Evolutionary conservation across 1,140 invertebrate genomes (phyloP).

Genomic region (Scaptodrosophila lebanonensis): DNA sequence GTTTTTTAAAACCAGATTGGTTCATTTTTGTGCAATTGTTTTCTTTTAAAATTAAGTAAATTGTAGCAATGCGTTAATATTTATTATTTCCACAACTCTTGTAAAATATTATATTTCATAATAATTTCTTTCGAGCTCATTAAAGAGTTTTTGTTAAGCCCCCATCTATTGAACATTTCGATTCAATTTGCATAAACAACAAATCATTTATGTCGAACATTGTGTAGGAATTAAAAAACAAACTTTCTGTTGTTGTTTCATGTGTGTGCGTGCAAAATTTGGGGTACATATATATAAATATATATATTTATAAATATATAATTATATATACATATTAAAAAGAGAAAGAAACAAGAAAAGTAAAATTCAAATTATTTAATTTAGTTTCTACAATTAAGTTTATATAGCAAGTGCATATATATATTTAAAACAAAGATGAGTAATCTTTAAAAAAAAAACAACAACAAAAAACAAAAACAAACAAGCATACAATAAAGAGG

Average conservation of each 20-base stretch:
- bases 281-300: slow-evolving; percentile 33
- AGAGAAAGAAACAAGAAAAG: slow-evolving; percentile 31
- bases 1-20: too few relatives aligned
- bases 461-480: slow-evolving; percentile 21
- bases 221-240: background rate
- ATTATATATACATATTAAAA: slow-evolving; percentile 36
- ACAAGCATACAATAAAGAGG: slow-evolving; percentile 6
- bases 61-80: too few relatives aligned
- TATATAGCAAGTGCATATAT: slow-evolving; percentile 67
- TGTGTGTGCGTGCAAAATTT: slow-evolving; percentile 61
- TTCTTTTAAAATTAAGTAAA: too few relatives aligned
- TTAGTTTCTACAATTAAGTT: slow-evolving; percentile 69
- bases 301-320: slow-evolving; percentile 37
- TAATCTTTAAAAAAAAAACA: slow-evolving; percentile 48
- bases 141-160: too few relatives aligned
- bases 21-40: too few relatives aligned
- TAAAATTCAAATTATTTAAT: slow-evolving; percentile 71
- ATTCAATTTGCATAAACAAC: too few relatives aligned
- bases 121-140: too few relatives aligned
- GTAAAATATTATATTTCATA: too few relatives aligned
- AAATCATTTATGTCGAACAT: slow-evolving; percentile 1
- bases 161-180: too few relatives aligned
- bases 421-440: slow-evolving; percentile 47
- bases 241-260: slow-evolving; percentile 58
- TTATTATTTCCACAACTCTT: slow-evolving; percentile 26